Conservation (phyloP, 2,113 vertebrate genomes). For the Hypomesus transpacificus region DNA sequence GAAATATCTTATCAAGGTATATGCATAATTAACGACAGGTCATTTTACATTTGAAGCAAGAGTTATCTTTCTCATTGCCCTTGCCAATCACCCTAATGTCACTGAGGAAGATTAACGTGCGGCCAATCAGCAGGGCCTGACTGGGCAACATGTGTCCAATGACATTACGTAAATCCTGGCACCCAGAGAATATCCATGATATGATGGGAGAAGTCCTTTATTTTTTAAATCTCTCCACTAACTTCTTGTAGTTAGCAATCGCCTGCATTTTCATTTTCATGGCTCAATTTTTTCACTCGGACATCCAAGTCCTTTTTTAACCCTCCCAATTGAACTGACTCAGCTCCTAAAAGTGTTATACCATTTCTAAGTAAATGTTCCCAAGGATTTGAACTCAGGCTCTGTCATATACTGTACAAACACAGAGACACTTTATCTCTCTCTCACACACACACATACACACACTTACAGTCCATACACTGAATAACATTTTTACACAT, state of each 20-base stretch:
- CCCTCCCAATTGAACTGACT: too few species aligned
- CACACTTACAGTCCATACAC: too few species aligned
- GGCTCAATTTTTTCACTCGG: neutral
- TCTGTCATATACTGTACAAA: too few species aligned
- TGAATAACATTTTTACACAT: too few species aligned
- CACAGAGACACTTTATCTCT: too few species aligned
- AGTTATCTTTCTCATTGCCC: constrained; percentile 22
- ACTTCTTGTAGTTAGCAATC: neutral
- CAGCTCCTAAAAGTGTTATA: too few species aligned
- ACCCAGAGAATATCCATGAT: neutral
- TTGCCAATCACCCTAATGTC: constrained; percentile 27
- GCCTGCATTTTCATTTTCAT: neutral
- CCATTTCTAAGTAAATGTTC: too few species aligned
- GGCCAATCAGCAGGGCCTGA: neutral
- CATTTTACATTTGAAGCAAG: constrained; percentile 5
- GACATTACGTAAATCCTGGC: constrained; percentile 9
- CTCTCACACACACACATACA: too few species aligned
- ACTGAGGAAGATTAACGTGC: constrained; percentile 4
- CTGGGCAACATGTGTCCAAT: constrained; percentile 17
- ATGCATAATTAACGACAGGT: constrained; percentile 19
- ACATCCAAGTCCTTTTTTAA: too few species aligned
- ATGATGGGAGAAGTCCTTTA: neutral
- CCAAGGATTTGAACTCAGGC: too few species aligned
- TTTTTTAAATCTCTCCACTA: neutral
- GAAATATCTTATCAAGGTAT: neutral